Evolutionary conservation across 2,888 invertebrate species (phyloP).

Genomic region (Cloeon dipterum): DNA sequence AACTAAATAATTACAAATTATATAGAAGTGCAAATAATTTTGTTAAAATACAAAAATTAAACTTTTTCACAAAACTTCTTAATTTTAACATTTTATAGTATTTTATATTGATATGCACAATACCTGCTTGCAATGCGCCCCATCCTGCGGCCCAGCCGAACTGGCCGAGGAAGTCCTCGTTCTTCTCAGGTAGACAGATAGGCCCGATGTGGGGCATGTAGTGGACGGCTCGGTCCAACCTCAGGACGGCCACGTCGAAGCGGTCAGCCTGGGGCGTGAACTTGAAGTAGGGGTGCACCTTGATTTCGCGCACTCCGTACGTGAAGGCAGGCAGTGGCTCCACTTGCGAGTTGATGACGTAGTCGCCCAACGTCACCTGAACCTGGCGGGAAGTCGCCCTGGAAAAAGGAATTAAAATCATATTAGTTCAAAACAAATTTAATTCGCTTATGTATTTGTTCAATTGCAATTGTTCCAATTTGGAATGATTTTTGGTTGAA

Average conservation of each 20-base stretch:
- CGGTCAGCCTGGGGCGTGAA: slow-evolving; percentile 75
- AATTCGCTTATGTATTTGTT: too few species aligned
- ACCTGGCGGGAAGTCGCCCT: slow-evolving; percentile 76
- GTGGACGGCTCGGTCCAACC: slow-evolving; percentile 70
- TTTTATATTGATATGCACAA: too few species aligned
- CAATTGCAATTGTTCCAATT: too few species aligned
- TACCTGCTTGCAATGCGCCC: slow-evolving; percentile 56
- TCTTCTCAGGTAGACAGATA: slow-evolving; percentile 75
- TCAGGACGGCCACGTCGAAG: slow-evolving; percentile 76
- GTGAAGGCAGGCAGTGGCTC: slow-evolving; percentile 81
- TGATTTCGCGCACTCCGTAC: slow-evolving; percentile 73
- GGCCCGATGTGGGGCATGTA: slow-evolving; percentile 79
- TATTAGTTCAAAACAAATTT: too few species aligned
- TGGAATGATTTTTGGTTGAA: too few species aligned
- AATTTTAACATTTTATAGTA: too few species aligned
- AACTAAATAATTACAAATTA: too few species aligned
- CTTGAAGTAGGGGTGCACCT: slow-evolving; percentile 77
- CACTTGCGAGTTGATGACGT: slow-evolving; percentile 81
- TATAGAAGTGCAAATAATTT: too few species aligned
- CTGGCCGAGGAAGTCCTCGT: slow-evolving; percentile 72
- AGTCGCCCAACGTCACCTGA: slow-evolving; percentile 76
- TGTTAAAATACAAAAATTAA: too few species aligned
- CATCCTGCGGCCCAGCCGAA: slow-evolving; percentile 85
- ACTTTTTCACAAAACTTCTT: too few species aligned
- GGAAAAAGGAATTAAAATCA: slow-evolving; percentile 7